Evolutionary conservation across 2,797 vertebrate species (phyloP).

Genomic region (Distichodus sexfasciatus): DNA sequence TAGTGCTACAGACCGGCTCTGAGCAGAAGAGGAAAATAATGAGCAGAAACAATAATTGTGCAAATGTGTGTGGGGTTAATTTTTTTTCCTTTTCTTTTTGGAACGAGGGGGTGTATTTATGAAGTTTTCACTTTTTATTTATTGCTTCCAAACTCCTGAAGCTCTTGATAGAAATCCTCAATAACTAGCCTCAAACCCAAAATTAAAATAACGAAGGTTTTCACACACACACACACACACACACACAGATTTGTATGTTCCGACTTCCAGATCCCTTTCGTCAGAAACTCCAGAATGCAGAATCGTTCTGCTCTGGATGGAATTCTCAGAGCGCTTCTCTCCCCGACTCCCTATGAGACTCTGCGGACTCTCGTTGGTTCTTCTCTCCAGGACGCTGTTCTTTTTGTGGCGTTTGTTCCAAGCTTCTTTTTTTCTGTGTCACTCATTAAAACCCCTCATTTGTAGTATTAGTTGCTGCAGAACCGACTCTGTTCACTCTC

Average conservation of each 20-base stretch:
- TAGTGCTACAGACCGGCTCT: slow-evolving; percentile 7
- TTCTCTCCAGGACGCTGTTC: background rate
- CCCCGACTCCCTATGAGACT: background rate
- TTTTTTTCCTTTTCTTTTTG: too few relatives aligned
- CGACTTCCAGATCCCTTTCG: background rate
- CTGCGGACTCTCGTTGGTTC: background rate
- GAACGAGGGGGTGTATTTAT: background rate
- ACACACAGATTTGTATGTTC: background rate
- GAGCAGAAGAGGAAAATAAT: background rate
- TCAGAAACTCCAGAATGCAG: background rate
- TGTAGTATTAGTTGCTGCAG: background rate
- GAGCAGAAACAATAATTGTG: background rate
- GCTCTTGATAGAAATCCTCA: background rate
- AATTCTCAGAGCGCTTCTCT: background rate
- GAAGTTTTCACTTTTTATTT: slow-evolving; percentile 17
- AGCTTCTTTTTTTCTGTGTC: background rate
- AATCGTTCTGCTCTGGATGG: background rate
- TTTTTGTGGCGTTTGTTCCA: background rate
- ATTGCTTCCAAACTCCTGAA: background rate
- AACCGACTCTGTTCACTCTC: slow-evolving; percentile 1
- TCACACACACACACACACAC: background rate
- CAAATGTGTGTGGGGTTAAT: background rate
- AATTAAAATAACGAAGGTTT: background rate
- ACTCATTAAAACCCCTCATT: background rate
- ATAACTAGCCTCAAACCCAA: slow-evolving; percentile 4